These are phyloP conservation scores for Poecilia latipinna DNA, from an alignment of 2,113 vertebrate genomes.

Conservation along the genomic window DNA sequence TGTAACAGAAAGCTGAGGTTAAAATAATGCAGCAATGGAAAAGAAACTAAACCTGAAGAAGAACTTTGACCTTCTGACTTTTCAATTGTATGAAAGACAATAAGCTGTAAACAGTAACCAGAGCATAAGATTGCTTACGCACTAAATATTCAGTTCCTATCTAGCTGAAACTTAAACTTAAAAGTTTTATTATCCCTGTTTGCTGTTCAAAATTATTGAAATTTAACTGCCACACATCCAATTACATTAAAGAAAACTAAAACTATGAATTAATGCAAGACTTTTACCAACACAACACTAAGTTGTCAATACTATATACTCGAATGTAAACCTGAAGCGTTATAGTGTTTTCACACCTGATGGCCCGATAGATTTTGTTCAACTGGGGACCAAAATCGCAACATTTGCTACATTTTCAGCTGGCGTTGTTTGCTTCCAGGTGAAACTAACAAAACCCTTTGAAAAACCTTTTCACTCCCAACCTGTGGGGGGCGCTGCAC, in stretches of 20 bases:
- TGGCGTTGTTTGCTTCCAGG: too few relatives aligned
- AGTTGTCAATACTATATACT: not conserved
- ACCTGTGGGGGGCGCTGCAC: too few relatives aligned
- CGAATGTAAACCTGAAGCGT: not conserved
- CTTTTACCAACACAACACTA: not conserved
- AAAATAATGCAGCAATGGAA: not conserved
- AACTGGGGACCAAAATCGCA: too few relatives aligned
- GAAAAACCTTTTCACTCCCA: too few relatives aligned
- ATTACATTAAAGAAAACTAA: not conserved
- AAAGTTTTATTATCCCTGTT: not conserved
- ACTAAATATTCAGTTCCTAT: not conserved
- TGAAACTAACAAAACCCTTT: too few relatives aligned
- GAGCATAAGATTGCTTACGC: not conserved
- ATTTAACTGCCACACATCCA: not conserved
- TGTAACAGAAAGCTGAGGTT: not conserved
- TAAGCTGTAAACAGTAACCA: not conserved
- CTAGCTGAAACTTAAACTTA: too few relatives aligned
- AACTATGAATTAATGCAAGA: not conserved
- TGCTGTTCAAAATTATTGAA: not conserved
- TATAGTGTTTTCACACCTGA: too few relatives aligned
- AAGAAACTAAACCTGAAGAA: not conserved
- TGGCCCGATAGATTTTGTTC: too few relatives aligned
- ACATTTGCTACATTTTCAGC: too few relatives aligned
- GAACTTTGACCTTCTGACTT: not conserved
- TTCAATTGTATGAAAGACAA: not conserved